Evolutionary conservation across 1,140 invertebrate species (phyloP).

Genomic region (Listronotus oregonensis): DNA sequence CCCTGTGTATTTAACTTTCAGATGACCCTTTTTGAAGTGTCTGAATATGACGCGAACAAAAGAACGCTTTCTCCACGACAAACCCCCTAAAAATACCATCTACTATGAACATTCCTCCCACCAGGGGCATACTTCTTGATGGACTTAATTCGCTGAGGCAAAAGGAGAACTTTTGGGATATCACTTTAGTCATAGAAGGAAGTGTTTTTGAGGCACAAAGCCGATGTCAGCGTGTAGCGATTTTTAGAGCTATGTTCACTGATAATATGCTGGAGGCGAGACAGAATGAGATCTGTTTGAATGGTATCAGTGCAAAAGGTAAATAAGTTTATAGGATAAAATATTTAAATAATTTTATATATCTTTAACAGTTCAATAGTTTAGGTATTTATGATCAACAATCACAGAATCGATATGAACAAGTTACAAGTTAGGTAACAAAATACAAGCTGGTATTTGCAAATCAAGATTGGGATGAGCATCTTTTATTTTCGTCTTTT

Average conservation of each 20-base stretch:
- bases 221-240: slow-evolving; percentile 77
- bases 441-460: no score
- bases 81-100: slow-evolving; percentile 57
- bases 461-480: no score
- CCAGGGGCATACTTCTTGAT: slow-evolving; percentile 60
- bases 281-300: slow-evolving; percentile 64
- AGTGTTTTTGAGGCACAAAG: slow-evolving; percentile 71
- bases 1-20: not conserved
- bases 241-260: slow-evolving; percentile 78
- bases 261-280: slow-evolving; percentile 72
- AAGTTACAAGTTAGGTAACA: no score
- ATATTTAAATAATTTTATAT: no score
- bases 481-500: no score
- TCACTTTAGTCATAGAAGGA: slow-evolving; percentile 70
- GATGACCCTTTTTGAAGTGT: not conserved
- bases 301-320: slow-evolving; percentile 49
- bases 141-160: slow-evolving; percentile 67
- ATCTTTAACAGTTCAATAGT: no score
- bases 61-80: slow-evolving; percentile 46
- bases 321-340: not conserved
- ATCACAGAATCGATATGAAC: no score
- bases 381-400: no score
- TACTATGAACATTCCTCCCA: slow-evolving; percentile 56
- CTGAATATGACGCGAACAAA: slow-evolving; percentile 35
- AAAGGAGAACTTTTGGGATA: slow-evolving; percentile 69